Evolutionary conservation across 2,113 vertebrate genomes (phyloP).

Genomic region (Corvus hawaiiensis): DNA sequence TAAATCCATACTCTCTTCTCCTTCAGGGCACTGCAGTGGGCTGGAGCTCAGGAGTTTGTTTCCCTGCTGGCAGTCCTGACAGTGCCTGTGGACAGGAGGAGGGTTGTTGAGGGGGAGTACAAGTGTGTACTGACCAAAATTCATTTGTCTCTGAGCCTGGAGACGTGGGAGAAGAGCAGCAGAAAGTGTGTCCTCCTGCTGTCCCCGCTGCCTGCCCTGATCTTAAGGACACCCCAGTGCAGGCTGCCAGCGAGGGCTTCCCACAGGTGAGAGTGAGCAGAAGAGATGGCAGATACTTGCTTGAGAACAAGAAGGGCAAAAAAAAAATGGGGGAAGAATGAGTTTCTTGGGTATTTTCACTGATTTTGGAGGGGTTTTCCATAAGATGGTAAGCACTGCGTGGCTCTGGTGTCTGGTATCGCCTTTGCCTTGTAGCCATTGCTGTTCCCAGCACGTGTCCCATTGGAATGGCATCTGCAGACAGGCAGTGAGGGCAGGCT

Average conservation of each 20-base stretch:
- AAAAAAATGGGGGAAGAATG: not conserved
- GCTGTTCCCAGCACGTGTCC: fast-evolving
- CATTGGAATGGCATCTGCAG: fast-evolving
- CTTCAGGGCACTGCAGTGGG: fast-evolving
- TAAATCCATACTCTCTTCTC: not conserved
- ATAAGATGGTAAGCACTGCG: fast-evolving
- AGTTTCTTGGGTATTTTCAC: not conserved
- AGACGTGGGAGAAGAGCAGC: not conserved
- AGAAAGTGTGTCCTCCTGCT: not conserved
- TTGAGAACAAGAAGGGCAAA: not conserved
- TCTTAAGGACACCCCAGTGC: fast-evolving
- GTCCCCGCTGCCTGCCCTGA: not conserved
- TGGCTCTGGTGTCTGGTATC: fast-evolving
- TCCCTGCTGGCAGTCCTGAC: not conserved
- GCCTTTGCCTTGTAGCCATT: fast-evolving
- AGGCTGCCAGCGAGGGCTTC: not conserved
- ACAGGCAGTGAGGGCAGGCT: fast-evolving
- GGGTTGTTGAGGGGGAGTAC: not conserved
- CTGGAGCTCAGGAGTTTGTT: not conserved
- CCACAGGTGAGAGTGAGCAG: fast-evolving
- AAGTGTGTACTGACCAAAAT: not conserved
- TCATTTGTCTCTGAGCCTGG: not conserved
- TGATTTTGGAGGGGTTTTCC: not conserved
- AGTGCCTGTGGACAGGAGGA: not conserved
- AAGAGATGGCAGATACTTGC: fast-evolving